Base-by-base conservation (phyloP, 1,140 invertebrate genomes). In the Ptiloglossa arizonensis region DNA sequence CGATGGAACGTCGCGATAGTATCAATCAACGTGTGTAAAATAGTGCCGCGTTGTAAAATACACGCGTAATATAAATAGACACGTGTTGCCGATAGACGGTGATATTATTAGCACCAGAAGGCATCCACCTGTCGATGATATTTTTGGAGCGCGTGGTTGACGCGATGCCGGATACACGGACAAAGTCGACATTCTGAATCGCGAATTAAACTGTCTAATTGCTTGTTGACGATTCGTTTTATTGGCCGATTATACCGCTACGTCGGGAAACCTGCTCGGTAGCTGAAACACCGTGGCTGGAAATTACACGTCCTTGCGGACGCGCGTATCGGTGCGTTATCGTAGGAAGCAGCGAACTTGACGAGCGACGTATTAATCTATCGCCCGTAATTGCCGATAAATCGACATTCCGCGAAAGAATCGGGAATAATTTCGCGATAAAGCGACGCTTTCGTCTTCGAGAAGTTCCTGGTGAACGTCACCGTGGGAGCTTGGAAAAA, bases 231-330 rank as follows among this genome's bases (percentile, higher is more conserved):
- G 38, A 60, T 50, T 46, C 22, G 15, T 72, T 22, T 48, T 35
- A 50, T 72, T 62, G 44, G 24, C 38, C 11, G 0, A 41, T 63
- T 41, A 72, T 63, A 63, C 70, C 70, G 70, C 57, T 72, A 63
- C 22, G 5, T n/a, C 41, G 57, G 17, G 22, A 9, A 72, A 72
- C 59, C 59, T 72, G 59, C 59, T 63, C 44, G 57, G 9, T 63
- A 72, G 62, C 44, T 63, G 70, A 38, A n/a, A n/a, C n/a, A n/a
- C 63, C 70, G 6, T 22, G 22, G 9, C 9, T 35, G 57, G 17
- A 72, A 63, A 72, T 72, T 72, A 52, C 46, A 50, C 24, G 46
- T 63, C 48, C 44, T n/a, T 5, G 13, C 24, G 41, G 38, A 50
- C 22, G n/a, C n/a, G n/a, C n/a, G n/a, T n/a, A n/a, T n/a, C n/a